Percentiles rank a stretch among this genome's conserved stretches.
Evolutionary conservation across 1,140 invertebrate species (phyloP).

Genomic region (Papilio aristodemus): DNA sequence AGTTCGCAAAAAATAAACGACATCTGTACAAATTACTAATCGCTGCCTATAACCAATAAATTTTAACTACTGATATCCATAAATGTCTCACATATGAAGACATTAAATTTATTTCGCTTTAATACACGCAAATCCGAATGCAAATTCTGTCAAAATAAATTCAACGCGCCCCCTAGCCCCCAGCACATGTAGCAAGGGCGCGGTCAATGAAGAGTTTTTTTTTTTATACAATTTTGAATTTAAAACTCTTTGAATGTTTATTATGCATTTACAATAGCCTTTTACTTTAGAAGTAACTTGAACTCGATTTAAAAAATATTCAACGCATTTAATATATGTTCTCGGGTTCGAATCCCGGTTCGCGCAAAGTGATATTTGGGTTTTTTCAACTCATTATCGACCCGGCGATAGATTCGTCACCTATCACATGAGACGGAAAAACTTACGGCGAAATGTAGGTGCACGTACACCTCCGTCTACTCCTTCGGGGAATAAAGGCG

Average conservation of each 20-base stretch:
- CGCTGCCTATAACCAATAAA: background rate
- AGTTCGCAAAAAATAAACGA: background rate
- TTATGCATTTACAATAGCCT: background rate
- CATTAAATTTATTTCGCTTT: conserved; percentile 63
- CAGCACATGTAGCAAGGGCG: conserved; percentile 18
- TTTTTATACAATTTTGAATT: background rate
- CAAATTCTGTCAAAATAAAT: conserved; percentile 64
- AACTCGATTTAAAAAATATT: too few species aligned
- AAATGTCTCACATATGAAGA: conserved; percentile 43
- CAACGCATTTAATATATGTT: too few species aligned
- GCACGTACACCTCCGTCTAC: too few species aligned
- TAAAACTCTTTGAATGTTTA: background rate
- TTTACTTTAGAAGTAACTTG: background rate
- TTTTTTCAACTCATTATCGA: too few species aligned
- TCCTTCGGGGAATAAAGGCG: too few species aligned
- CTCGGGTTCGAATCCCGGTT: too few species aligned
- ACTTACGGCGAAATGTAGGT: too few species aligned
- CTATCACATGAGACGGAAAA: too few species aligned
- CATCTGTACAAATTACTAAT: background rate
- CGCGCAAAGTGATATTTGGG: too few species aligned
- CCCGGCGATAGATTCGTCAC: too few species aligned
- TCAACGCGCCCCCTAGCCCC: conserved; percentile 37
- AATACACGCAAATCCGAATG: conserved; percentile 63
- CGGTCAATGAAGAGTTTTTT: background rate
- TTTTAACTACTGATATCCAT: conserved; percentile 28